Percentiles rank a stretch among this genome's conserved stretches.
phyloP scores from a whole-genome alignment of 2,113 vertebrate species.

The Eleginops maclovinus region DNA sequence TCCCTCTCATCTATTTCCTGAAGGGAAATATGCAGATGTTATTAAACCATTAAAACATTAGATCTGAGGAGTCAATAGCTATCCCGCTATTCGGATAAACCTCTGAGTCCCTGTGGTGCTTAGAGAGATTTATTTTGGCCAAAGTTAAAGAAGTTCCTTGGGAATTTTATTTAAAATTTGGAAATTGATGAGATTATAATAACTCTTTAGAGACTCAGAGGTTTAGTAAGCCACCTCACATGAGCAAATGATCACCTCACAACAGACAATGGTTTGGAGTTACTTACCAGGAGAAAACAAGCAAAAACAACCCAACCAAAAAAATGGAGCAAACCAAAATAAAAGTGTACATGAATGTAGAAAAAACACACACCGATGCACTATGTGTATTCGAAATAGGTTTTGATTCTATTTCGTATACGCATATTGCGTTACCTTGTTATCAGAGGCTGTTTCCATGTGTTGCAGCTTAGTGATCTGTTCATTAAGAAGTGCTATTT shows the following conservation, averaged over 20 bases:
- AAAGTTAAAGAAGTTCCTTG: background rate
- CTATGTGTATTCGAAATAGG: constrained; percentile 70
- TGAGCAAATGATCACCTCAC: constrained; percentile 63
- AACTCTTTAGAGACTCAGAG: constrained; percentile 53
- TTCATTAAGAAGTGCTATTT: constrained; percentile 90
- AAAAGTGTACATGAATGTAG: constrained; percentile 42
- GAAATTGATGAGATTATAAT: background rate
- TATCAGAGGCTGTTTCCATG: constrained; percentile 86
- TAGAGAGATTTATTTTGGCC: background rate
- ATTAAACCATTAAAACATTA: background rate
- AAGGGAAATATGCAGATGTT: constrained; percentile 3
- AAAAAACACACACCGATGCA: constrained; percentile 71
- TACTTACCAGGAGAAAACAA: constrained; percentile 68
- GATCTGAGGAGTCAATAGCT: constrained; percentile 6
- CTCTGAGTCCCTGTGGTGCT: constrained; percentile 54
- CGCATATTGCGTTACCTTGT: constrained; percentile 88
- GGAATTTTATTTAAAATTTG: background rate
- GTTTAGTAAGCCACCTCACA: constrained; percentile 66
- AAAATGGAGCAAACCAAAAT: constrained; percentile 53
- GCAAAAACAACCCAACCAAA: constrained; percentile 37
- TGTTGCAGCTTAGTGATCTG: constrained; percentile 90
- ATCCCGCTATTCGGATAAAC: constrained; percentile 38
- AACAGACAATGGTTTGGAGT: constrained; percentile 50
- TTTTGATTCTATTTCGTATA: constrained; percentile 54
- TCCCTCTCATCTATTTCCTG: constrained; percentile 89